Evolutionary conservation across 2,888 invertebrate species (phyloP).

Genomic region (Vesta saturnalis): DNA sequence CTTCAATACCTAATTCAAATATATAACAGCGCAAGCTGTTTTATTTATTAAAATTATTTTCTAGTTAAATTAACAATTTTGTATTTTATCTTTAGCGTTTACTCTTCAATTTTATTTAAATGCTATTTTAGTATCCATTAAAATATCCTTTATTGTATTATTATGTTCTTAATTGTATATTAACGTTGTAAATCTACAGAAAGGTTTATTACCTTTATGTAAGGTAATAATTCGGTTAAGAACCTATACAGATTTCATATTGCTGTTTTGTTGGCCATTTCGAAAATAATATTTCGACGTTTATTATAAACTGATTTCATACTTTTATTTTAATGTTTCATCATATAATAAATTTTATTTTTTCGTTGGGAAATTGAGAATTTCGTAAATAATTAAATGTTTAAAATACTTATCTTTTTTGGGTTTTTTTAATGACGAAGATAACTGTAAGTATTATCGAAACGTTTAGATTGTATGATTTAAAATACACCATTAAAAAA

Average conservation of each 20-base stretch:
- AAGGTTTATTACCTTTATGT: background rate
- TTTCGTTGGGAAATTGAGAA: too few relatives aligned
- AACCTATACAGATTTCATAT: background rate
- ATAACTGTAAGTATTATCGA: too few relatives aligned
- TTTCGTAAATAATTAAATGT: too few relatives aligned
- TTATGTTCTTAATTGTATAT: background rate
- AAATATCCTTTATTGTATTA: too few relatives aligned
- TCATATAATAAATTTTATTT: too few relatives aligned
- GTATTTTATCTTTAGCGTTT: background rate
- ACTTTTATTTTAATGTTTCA: too few relatives aligned
- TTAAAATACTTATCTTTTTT: too few relatives aligned
- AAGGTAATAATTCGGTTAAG: background rate
- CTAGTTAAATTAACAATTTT: background rate
- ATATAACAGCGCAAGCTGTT: background rate
- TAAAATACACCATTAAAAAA: too few relatives aligned
- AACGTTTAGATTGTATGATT: too few relatives aligned
- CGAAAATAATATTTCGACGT: too few relatives aligned
- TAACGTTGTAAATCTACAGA: background rate
- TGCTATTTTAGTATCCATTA: background rate
- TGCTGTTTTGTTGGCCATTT: background rate
- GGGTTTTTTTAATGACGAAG: too few relatives aligned
- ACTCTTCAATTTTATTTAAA: background rate
- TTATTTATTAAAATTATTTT: conserved; percentile 6
- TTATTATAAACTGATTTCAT: too few relatives aligned
- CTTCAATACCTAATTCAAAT: conserved; percentile 23